Percentiles rank a stretch among this genome's conserved stretches.
Evolutionary conservation across 1,140 invertebrate species (phyloP).

Genomic region (Nephotettix cincticeps): DNA sequence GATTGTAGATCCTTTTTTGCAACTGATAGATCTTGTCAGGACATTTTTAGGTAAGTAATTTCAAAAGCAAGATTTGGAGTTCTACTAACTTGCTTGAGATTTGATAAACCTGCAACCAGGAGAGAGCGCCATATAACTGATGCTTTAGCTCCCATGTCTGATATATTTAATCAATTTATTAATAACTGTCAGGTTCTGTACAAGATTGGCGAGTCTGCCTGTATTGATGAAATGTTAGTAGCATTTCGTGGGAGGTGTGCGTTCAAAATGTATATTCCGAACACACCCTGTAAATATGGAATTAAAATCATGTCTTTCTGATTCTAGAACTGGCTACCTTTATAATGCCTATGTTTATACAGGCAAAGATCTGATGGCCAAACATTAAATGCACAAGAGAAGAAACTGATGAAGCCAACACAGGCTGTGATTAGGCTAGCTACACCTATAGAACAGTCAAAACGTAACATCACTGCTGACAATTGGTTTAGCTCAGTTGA

Average conservation of each 20-base stretch:
- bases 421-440: conserved; percentile 40
- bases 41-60: too few species aligned
- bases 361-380: conserved; percentile 21
- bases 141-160: not conserved
- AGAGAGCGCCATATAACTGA: too few species aligned
- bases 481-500: conserved; percentile 49
- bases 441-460: conserved; percentile 40
- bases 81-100: conserved; percentile 10
- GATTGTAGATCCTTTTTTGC: too few species aligned
- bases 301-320: conserved; percentile 18
- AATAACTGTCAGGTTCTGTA: conserved; percentile 14
- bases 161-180: too few species aligned
- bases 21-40: too few species aligned
- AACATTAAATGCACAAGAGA: too few species aligned
- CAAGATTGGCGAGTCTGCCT: not conserved
- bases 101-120: conserved; percentile 17
- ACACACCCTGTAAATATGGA: not conserved
- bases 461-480: conserved; percentile 46
- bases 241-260: conserved; percentile 45
- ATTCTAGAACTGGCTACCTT: conserved; percentile 35
- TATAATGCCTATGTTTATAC: conserved; percentile 41
- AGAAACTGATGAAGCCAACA: too few species aligned
- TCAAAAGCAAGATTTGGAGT: too few species aligned
- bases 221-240: too few species aligned
- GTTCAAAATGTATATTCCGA: conserved; percentile 46